Evolutionary conservation across 2,888 invertebrate species (phyloP).

Genomic region (Diarsia dahlii): DNA sequence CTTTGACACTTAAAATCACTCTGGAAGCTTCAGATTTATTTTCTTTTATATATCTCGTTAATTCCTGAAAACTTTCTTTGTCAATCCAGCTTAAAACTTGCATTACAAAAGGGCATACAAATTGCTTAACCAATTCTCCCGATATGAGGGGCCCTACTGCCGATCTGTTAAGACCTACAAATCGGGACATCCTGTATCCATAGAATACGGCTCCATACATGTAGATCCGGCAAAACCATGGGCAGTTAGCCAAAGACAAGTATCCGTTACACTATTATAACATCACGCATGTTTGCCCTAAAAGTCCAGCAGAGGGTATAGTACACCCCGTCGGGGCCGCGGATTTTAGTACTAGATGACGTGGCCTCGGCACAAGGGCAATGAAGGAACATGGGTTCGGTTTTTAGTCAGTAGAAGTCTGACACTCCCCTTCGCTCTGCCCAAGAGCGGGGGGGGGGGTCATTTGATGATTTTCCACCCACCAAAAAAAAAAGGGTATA

Average conservation of each 20-base stretch:
- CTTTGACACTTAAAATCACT: not conserved
- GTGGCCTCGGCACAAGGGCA: no score
- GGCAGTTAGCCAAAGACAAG: slow-evolving; percentile 3
- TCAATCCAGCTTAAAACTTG: not conserved
- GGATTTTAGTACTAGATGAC: no score
- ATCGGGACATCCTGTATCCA: slow-evolving; percentile 49
- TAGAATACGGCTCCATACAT: slow-evolving; percentile 35
- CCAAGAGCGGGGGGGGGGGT: no score
- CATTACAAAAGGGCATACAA: not conserved
- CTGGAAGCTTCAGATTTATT: not conserved
- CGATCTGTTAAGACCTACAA: slow-evolving; percentile 44
- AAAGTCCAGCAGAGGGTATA: not conserved
- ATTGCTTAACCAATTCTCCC: slow-evolving; percentile 13
- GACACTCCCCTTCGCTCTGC: no score
- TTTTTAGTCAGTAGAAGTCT: no score
- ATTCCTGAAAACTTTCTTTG: not conserved
- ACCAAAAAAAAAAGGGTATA: no score
- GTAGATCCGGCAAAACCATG: slow-evolving; percentile 32
- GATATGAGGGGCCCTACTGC: slow-evolving; percentile 11
- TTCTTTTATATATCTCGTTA: not conserved
- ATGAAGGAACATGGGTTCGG: no score
- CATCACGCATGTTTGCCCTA: not conserved
- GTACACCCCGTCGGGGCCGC: no score
- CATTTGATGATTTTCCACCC: no score
- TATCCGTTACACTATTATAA: slow-evolving; percentile 9